Evolutionary conservation across 1,140 invertebrate species (phyloP).

Genomic region (Bradysia coprophila): DNA sequence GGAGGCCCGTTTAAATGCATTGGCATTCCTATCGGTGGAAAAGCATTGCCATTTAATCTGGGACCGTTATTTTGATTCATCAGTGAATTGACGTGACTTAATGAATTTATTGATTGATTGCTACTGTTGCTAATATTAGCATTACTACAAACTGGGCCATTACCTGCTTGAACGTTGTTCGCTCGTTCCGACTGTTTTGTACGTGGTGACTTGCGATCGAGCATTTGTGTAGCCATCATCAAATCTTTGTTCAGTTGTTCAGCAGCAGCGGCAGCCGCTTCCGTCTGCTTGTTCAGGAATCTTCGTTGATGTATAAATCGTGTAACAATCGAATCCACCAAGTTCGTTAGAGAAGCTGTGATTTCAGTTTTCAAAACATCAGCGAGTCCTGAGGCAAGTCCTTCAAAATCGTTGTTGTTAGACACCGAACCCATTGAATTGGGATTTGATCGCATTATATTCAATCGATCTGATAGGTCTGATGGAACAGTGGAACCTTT

Average conservation of each 20-base stretch:
- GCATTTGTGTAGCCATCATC: slow-evolving; percentile 52
- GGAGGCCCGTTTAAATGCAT: slow-evolving; percentile 5
- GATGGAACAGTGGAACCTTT: slow-evolving; percentile 31
- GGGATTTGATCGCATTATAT: slow-evolving; percentile 38
- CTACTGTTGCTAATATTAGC: slow-evolving; percentile 10
- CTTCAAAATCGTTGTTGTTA: slow-evolving; percentile 63
- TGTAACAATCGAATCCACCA: slow-evolving; percentile 77
- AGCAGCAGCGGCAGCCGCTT: slow-evolving; percentile 49
- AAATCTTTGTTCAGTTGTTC: slow-evolving; percentile 69
- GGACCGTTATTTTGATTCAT: slow-evolving; percentile 26
- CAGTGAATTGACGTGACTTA: slow-evolving; percentile 14
- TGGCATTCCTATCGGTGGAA: slow-evolving; percentile 22
- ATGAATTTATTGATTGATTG: slow-evolving; percentile 19
- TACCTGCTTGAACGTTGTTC: slow-evolving; percentile 36
- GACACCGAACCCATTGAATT: slow-evolving; percentile 40
- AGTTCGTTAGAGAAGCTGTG: slow-evolving; percentile 55
- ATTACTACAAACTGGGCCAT: slow-evolving; percentile 22
- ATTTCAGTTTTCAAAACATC: slow-evolving; percentile 82
- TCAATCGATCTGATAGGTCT: slow-evolving; percentile 39
- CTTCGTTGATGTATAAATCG: slow-evolving; percentile 66
- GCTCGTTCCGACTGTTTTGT: slow-evolving; percentile 55
- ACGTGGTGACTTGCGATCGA: slow-evolving; percentile 66
- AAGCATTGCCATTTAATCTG: slow-evolving; percentile 30
- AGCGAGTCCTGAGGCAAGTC: slow-evolving; percentile 68
- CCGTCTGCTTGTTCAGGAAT: slow-evolving; percentile 53